A percentile compares a stretch with the other conserved stretches of the same genome.
phyloP scores from a whole-genome alignment of 1,140 invertebrate genomes.

The Plutomurus gul region DNA sequence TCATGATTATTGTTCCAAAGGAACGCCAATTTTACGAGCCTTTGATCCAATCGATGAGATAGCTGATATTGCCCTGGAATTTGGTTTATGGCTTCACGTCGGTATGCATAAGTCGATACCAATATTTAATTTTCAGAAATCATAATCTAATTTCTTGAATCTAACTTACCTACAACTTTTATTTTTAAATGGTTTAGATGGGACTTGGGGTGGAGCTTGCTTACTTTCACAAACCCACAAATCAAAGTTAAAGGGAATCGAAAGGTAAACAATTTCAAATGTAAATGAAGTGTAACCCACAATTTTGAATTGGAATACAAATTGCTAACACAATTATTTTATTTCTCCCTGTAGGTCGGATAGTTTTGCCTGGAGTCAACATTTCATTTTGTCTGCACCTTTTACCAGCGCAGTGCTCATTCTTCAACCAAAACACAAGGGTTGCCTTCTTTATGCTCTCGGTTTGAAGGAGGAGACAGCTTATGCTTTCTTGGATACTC shows the following conservation, averaged over 20 bases:
- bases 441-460: background rate
- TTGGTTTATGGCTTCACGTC: constrained; percentile 42
- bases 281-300: too few relatives aligned
- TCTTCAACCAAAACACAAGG: background rate
- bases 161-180: too few relatives aligned
- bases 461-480: background rate
- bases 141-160: too few relatives aligned
- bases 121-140: too few relatives aligned
- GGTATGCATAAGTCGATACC: too few relatives aligned
- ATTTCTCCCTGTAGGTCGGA: background rate
- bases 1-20: background rate
- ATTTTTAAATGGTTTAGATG: too few relatives aligned
- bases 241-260: constrained; percentile 23
- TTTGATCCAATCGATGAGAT: constrained; percentile 39
- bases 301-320: too few relatives aligned
- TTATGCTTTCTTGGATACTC: constrained; percentile 18
- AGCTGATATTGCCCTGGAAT: constrained; percentile 33
- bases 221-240: constrained; percentile 6
- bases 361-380: constrained; percentile 33
- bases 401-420: background rate
- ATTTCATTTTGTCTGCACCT: constrained; percentile 5
- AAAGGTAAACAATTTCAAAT: constrained; percentile 11
- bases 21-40: constrained; percentile 34
- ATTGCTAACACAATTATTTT: background rate
- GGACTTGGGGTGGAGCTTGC: constrained; percentile 30